These are phyloP conservation scores for Sturnus vulgaris DNA, from an alignment of 2,113 vertebrate species.

Conservation along the genomic window DNA sequence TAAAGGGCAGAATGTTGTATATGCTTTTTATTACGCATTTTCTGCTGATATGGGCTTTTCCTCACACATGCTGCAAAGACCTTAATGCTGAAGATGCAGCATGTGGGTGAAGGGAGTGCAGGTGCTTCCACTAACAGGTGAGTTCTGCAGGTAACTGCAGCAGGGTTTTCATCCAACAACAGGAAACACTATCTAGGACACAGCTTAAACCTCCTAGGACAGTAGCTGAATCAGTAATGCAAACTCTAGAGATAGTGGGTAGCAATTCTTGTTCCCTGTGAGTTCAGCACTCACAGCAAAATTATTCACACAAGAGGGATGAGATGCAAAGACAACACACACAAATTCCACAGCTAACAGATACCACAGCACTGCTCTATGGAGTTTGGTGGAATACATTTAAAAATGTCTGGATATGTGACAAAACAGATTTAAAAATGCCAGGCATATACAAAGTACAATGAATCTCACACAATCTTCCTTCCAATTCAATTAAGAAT, in stretches of 20 bases:
- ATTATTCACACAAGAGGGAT: neutral
- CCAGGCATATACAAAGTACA: neutral
- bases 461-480: neutral
- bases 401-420: neutral
- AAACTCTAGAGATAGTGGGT: neutral
- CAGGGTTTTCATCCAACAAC: neutral
- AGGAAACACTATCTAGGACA: neutral
- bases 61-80: neutral
- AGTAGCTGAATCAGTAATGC: neutral
- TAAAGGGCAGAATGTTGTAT: neutral
- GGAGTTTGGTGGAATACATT: neutral
- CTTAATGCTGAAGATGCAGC: neutral
- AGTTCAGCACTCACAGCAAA: neutral
- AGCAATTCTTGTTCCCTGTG: neutral
- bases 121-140: neutral
- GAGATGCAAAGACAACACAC: neutral
- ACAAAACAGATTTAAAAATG: neutral
- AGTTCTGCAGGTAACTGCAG: neutral
- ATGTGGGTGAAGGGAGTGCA: accelerated
- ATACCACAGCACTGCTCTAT: neutral
- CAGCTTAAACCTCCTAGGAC: neutral
- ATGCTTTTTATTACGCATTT: neutral
- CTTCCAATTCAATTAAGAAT: neutral
- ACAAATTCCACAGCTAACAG: neutral
- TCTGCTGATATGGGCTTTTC: neutral